Evolutionary conservation across 2,113 vertebrate genomes (phyloP).

Genomic region (Hucho hucho): DNA sequence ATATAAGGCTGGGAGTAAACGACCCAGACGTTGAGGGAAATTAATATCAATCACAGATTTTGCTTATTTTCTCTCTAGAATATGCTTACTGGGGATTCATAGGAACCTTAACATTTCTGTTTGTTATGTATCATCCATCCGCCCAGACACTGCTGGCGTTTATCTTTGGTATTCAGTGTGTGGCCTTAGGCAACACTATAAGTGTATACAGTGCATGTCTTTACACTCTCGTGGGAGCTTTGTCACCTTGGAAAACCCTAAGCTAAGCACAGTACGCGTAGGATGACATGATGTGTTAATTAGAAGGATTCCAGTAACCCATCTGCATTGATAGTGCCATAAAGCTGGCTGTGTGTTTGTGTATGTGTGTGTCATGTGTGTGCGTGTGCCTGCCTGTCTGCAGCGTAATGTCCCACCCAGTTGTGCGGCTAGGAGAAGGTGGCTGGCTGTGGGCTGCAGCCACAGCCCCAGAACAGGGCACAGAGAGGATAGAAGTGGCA

Average conservation of each 20-base stretch:
- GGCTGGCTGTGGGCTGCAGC: background rate
- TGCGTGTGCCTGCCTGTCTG: background rate
- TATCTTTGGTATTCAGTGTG: background rate
- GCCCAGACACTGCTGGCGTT: background rate
- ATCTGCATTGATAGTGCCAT: slow-evolving; percentile 28
- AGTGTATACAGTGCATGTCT: background rate
- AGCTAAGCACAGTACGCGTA: slow-evolving; percentile 22
- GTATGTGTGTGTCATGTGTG: background rate
- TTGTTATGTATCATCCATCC: background rate
- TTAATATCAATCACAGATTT: background rate
- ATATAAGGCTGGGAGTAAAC: no score
- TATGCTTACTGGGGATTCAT: background rate
- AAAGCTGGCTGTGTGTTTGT: slow-evolving; percentile 19
- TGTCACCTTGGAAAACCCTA: slow-evolving; percentile 21
- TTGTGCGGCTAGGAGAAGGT: background rate
- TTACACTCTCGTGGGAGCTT: background rate
- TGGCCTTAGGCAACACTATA: background rate
- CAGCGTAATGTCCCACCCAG: no score
- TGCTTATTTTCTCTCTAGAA: background rate
- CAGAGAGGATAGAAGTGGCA: background rate
- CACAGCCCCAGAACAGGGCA: slow-evolving; percentile 11
- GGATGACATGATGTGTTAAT: slow-evolving; percentile 16
- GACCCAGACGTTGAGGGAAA: no score
- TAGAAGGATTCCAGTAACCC: slow-evolving; percentile 20
- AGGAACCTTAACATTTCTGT: background rate